A percentile compares a stretch with the other conserved stretches of the same genome.
Conservation (phyloP, 2,888 invertebrate genomes). For the Thumatha senex region DNA sequence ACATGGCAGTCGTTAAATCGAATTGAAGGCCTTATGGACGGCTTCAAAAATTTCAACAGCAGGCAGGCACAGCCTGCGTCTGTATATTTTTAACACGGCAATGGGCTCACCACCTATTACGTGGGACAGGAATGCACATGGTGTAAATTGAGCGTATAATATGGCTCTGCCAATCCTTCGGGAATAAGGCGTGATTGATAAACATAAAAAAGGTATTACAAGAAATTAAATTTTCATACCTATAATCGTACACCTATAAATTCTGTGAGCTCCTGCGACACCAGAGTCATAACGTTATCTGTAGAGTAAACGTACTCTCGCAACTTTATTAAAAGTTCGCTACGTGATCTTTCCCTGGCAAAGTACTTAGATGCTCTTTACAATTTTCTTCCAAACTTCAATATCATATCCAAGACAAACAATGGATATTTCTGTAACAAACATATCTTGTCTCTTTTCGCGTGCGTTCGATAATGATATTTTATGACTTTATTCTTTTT, state of each 20-base stretch:
- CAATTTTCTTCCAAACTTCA: slow-evolving; percentile 29
- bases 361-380: slow-evolving; percentile 29
- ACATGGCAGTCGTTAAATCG: too few species aligned
- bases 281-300: slow-evolving; percentile 43
- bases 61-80: too few species aligned
- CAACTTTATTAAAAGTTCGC: slow-evolving; percentile 61
- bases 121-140: too few species aligned
- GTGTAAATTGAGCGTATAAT: too few species aligned
- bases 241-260: slow-evolving; percentile 20
- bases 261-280: slow-evolving; percentile 32
- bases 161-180: too few species aligned
- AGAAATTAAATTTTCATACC: slow-evolving; percentile 9
- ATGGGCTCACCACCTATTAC: too few species aligned
- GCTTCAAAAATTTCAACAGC: too few species aligned
- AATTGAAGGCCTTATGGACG: too few species aligned
- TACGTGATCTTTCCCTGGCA: slow-evolving; percentile 50
- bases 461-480: too few species aligned
- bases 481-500: not conserved
- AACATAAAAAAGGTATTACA: too few species aligned
- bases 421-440: slow-evolving; percentile 3
- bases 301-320: slow-evolving; percentile 25
- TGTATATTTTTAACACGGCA: too few species aligned
- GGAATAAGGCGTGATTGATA: too few species aligned
- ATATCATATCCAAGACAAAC: slow-evolving; percentile 8
- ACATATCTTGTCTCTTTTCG: not conserved